phyloP scores from a whole-genome alignment of 2,797 vertebrate species.

The Tauraco hartlaubi region DNA sequence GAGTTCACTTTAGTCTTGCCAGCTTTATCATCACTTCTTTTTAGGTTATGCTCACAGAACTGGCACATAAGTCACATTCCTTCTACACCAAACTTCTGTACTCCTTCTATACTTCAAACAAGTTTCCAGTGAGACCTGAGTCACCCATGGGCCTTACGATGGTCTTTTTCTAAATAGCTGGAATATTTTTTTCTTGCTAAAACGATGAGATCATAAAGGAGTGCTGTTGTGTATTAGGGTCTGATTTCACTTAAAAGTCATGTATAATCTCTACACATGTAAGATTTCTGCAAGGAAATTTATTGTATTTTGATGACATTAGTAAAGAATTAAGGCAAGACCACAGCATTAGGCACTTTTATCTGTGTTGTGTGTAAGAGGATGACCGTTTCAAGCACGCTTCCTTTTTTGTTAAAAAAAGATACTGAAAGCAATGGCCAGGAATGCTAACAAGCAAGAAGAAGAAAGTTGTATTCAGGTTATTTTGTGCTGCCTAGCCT shows the following conservation, averaged over 20 bases:
- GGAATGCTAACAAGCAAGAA: not conserved
- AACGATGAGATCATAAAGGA: not conserved
- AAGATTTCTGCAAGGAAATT: not conserved
- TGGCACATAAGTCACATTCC: not conserved
- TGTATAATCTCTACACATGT: not conserved
- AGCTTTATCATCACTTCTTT: not conserved
- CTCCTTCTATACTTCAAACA: not conserved
- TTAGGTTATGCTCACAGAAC: not conserved
- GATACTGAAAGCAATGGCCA: not conserved
- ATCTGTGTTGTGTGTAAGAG: not conserved
- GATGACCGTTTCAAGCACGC: not conserved
- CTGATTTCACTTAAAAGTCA: not conserved
- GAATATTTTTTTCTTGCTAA: not conserved
- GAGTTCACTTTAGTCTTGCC: not conserved
- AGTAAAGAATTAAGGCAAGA: not conserved
- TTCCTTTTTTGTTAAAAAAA: not conserved
- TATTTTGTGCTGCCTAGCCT: not conserved
- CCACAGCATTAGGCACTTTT: not conserved
- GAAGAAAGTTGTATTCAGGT: not conserved
- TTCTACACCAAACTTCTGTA: not conserved
- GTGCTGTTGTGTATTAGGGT: not conserved
- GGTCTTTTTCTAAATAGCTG: not conserved
- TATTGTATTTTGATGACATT: not conserved
- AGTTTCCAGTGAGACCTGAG: not conserved
- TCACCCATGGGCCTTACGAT: not conserved